Base-by-base conservation (phyloP, 2,797 vertebrate genomes). In the Lophius americanus region DNA sequence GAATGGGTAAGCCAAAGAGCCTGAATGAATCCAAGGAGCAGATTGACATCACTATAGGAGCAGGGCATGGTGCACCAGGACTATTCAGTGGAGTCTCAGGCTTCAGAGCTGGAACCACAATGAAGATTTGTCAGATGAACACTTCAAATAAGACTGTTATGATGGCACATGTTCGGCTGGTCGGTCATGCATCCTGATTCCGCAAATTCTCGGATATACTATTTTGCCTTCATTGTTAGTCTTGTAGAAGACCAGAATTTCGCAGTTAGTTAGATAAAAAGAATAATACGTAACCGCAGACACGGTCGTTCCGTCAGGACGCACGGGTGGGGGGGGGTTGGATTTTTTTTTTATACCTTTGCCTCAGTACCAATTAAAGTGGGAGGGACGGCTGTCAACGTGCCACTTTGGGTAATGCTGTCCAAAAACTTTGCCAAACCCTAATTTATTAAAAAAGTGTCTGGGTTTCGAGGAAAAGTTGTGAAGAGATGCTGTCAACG, bases 281-380 rank as follows among this genome's bases (percentile, higher is more conserved):
- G 64, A 50, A 56, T 62, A 71, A 74, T 62, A 81, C 78, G 80
- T 78, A 81, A 57, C 4, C 38, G 85, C 76, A 83, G 72, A 83
- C 73, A 69, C 70, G 67, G 55, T 47, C 59, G 57, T 57, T 77
- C 76, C 70, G 81, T 76, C 61, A 70, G 61, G 60, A 68, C 80
- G 73, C 84, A 79, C 46, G 44, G 61, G 4, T 42, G 7, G 64
- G 48, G 61, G 53, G 39, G 66, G 76, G 75, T 49, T 75, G 72
- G 70, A 60, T 74, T 12, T 78, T 69, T 65, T 36, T 23, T 23
- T 23, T 23, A 71, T 23, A 71, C 52, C 53, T 55, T 3, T 59
- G 54, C 55, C 73, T 80, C 51, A 70, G 83, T 76, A 78, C 60
- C 73, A 85, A 70, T 83, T 55, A 65, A 63, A 76, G 74, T 66